Evolutionary conservation across 2,113 vertebrate genomes (phyloP), one percentile per base, ranked within the genome.

Genomic region (Mesitornis unicolor): DNA sequence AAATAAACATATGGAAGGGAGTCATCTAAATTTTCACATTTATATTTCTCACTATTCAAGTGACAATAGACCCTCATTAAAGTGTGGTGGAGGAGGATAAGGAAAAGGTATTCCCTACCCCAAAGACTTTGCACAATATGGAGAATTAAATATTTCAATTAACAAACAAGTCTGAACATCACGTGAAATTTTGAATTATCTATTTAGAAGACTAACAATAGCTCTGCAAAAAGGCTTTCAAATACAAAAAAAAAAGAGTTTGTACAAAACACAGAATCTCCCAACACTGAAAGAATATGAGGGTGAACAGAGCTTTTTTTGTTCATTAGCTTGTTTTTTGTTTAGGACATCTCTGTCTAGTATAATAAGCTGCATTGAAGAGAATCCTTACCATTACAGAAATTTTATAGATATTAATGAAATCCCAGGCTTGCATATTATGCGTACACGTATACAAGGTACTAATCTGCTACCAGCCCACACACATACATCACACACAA

Each of bases 311-410:
- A 70, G 78, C 8, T 54, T 53, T 68, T 93, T 85, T 67, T 84
- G 64, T 90, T 71, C 7, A 1, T 61, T 47, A 69, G 63, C 29
- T 60, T 70, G 11, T 17, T 79, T 92, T 90, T 71, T 81, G 48
- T 84, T 93, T 80, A 70, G 67, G 75, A 95, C 93, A 93, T 93
- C 69, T 92, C 67, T 76, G 79, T 77, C 85, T 88, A 35, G 40
- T 64, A 79, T 22, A 90, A 87, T 56, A 80, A 85, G 47, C 63
- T 17, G 31, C 15, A 35, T 2, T 90, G 36, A 87, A 94, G 18
- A 82, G 29, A 53, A 29, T 75, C 50, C 54, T 89, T 48, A 60
- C 10, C 1, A 0, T 70, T 88, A 77, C 5, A 92, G 50, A 63
- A 70, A 78, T 87, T 48, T 64, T 43, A 59, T 18, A 74, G 86